Evolutionary conservation across 2,113 vertebrate species (phyloP).

Genomic region (Leucoraja erinaceus): DNA sequence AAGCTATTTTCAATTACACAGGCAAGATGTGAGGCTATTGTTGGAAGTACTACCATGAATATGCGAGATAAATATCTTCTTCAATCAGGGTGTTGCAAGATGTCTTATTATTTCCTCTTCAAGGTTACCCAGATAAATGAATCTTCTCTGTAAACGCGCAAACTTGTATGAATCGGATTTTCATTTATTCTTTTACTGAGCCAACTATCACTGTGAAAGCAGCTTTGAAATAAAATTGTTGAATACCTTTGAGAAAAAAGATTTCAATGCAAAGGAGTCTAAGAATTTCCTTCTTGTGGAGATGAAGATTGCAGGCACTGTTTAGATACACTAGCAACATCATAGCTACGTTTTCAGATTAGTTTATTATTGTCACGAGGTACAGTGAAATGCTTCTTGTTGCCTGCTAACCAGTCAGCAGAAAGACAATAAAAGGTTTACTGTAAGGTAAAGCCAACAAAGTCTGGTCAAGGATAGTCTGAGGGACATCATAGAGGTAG

Average conservation of each 20-base stretch:
- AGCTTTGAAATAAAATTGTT: background rate
- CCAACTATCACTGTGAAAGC: background rate
- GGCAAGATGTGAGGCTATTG: background rate
- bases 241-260: background rate
- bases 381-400: too few relatives aligned
- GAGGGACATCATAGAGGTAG: too few relatives aligned
- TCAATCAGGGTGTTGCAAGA: background rate
- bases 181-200: background rate
- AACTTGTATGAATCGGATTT: background rate
- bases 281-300: background rate
- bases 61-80: background rate
- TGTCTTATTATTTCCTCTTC: background rate
- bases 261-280: background rate
- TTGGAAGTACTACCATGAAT: background rate
- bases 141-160: background rate
- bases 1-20: background rate
- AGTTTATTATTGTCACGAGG: too few relatives aligned
- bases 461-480: too few relatives aligned
- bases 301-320: background rate
- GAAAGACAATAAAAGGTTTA: too few relatives aligned
- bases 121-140: background rate
- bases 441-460: too few relatives aligned
- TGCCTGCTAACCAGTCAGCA: too few relatives aligned
- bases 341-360: background rate
- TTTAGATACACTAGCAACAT: background rate